Evolutionary conservation across 2,797 vertebrate species (phyloP), one percentile per base, ranked within the genome.

Genomic region (Microhierax caerulescens): DNA sequence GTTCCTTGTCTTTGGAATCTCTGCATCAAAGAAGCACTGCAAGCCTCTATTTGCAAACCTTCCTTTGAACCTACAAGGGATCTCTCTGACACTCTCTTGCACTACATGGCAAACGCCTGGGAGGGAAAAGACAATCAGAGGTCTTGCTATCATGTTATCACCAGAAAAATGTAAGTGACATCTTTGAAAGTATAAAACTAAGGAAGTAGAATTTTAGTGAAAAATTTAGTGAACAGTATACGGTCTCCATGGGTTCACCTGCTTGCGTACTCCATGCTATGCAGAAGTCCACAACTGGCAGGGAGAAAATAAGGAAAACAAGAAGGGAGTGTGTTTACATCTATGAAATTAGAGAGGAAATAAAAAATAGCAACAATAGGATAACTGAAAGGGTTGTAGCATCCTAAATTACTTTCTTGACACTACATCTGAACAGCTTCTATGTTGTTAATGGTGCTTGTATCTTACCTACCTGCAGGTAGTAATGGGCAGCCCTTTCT

Each of bases 251-350:
- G 36, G 5, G 6, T 30, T 77, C 10, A 30, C 1, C 1, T 45
- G 11, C 1, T 1, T 63, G 3, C 4, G 4, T 23, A 20, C 8
- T 51, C 16, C 0, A 3, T 2, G 5, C 7, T 50, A 13, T 36
- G 57, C 14, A 50, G 23, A 56, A 36, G 5, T 34, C 24, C 48
- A 43, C 8, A 27, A 19, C 0, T 34, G 3, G 2, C 13, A 73
- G 22, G 18, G 34, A 90, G 9, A 94, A 90, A 84, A 88, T 25
- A 84, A 45, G 9, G 30, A 56, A 80, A 86, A 47, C 7, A 7
- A 47, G 32, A 85, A 75, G 9, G 7, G 16, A 50, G 9, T 50
- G 12, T 28, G 7, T 53, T 54, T 80, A 11, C 67, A 22, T 30
- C 30, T 67, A n/a, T 12, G 45, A 39, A 87, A 47, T 67, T 68